Conservation (phyloP, 2,888 invertebrate species). For the Charanyca ferruginea region DNA sequence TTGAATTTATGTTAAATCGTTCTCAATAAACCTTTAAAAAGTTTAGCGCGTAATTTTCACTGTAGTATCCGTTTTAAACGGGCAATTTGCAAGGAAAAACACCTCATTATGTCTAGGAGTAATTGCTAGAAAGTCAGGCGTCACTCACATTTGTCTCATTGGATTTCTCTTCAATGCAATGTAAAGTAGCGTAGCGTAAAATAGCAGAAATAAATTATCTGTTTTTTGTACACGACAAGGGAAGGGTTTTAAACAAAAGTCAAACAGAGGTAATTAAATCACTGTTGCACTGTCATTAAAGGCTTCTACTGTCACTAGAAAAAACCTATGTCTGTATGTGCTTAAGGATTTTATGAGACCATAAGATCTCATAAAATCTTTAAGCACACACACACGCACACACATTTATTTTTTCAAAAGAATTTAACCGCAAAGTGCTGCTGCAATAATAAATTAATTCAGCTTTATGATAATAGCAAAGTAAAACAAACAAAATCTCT, state of each 20-base stretch:
- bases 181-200: conserved; percentile 31
- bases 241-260: neutral
- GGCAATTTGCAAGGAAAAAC: conserved; percentile 69
- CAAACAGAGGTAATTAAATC: too few species aligned
- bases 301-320: too few species aligned
- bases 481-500: conserved; percentile 30
- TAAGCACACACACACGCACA: too few species aligned
- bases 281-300: too few species aligned
- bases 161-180: conserved; percentile 60
- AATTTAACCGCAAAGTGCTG: neutral
- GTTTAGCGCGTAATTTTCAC: conserved; percentile 26
- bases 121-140: conserved; percentile 69
- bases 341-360: too few species aligned
- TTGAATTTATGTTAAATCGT: conserved; percentile 25
- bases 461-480: conserved; percentile 23
- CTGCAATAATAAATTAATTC: conserved; percentile 6
- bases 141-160: conserved; percentile 64
- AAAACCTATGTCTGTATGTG: too few species aligned
- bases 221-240: neutral
- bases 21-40: conserved; percentile 32
- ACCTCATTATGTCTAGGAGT: conserved; percentile 62
- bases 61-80: conserved; percentile 39
- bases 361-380: too few species aligned
- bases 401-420: neutral
- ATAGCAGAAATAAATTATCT: conserved; percentile 2